phyloP scores from a whole-genome alignment of 2,113 vertebrate species.

The Triplophysa siluroides region DNA sequence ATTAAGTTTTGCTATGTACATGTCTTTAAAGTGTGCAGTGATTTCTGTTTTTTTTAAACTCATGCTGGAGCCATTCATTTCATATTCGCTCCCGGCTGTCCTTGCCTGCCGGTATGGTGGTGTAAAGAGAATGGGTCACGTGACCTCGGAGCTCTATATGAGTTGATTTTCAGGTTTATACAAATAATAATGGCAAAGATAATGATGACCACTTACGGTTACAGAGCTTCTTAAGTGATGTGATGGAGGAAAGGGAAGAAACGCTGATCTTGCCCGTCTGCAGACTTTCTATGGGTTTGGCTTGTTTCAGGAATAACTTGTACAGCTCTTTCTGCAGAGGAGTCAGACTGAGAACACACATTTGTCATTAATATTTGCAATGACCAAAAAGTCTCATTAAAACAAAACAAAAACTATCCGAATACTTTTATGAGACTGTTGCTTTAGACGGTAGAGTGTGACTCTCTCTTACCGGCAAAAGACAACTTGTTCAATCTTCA shows the following conservation, averaged over 20 bases:
- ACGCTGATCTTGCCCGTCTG: slow-evolving; percentile 84
- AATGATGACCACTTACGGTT: slow-evolving; percentile 83
- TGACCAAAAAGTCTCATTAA: not conserved
- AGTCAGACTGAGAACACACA: slow-evolving; percentile 79
- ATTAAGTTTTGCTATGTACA: no score
- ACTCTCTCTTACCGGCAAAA: slow-evolving; percentile 85
- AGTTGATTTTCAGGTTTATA: no score
- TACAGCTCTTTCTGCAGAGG: slow-evolving; percentile 89
- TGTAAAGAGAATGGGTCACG: no score
- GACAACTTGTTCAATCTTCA: slow-evolving; percentile 96
- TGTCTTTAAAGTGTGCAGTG: no score
- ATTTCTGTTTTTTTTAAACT: no score
- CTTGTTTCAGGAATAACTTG: slow-evolving; percentile 87
- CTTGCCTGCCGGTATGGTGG: no score
- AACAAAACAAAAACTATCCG: not conserved
- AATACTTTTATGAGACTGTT: no score
- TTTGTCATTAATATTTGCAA: not conserved
- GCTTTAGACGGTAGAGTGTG: not conserved
- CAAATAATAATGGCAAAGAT: not conserved
- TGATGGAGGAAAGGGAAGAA: slow-evolving; percentile 97
- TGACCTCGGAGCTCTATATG: no score
- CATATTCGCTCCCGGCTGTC: no score
- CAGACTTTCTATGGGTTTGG: slow-evolving; percentile 85
- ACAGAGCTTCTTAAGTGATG: slow-evolving; percentile 94
- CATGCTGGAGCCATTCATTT: no score